Evolutionary conservation across 2,797 vertebrate species (phyloP).

Genomic region (Neosalanx taihuensis): DNA sequence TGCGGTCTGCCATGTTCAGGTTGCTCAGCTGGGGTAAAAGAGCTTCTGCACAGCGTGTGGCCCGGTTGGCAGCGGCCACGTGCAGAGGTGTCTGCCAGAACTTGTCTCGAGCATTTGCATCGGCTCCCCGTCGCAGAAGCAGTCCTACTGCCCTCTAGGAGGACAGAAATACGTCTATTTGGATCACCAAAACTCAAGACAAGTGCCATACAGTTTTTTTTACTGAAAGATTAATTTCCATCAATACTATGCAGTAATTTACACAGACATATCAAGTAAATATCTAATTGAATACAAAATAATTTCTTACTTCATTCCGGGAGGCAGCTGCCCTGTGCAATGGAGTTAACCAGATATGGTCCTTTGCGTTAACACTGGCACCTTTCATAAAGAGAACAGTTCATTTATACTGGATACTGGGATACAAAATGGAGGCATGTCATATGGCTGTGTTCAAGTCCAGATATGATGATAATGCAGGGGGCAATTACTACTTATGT

Average conservation of each 20-base stretch:
- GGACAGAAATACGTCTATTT: conserved; percentile 27
- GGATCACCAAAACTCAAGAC: not conserved
- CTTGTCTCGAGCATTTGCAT: conserved; percentile 92
- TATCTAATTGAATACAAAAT: not conserved
- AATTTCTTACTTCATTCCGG: conserved; percentile 84
- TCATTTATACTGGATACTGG: not conserved
- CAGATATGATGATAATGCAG: not conserved
- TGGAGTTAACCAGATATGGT: conserved; percentile 93
- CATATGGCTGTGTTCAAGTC: not conserved
- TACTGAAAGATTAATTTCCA: conserved; percentile 21
- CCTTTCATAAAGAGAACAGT: conserved; percentile 66
- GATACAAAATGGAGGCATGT: not conserved
- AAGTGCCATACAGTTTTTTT: not conserved
- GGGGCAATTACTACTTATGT: not conserved
- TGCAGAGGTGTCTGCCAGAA: conserved; percentile 95
- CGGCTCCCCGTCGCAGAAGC: conserved; percentile 89
- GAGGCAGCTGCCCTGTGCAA: conserved; percentile 93
- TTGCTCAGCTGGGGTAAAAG: conserved; percentile 87
- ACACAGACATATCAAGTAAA: conserved; percentile 3
- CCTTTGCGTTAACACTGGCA: conserved; percentile 96
- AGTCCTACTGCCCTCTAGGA: conserved; percentile 88
- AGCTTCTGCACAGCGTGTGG: conserved; percentile 87
- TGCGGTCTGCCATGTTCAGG: conserved; percentile 89
- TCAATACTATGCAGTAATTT: conserved; percentile 16
- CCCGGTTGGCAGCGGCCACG: conserved; percentile 90